Evolutionary conservation across 2,888 invertebrate species (phyloP).

Genomic region (Drosophila neutralis): DNA sequence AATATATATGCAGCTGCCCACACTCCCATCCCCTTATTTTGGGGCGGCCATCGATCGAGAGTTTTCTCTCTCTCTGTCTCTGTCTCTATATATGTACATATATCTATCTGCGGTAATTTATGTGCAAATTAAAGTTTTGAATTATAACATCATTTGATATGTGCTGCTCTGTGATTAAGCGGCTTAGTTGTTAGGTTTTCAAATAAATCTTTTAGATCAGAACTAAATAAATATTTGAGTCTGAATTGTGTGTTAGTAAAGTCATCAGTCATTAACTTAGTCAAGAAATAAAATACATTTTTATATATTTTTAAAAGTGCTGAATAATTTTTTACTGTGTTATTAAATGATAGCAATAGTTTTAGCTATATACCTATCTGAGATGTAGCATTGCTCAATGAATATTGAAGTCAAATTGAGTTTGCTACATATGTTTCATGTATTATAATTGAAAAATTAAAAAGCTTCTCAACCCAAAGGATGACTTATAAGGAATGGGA

Average conservation of each 20-base stretch:
- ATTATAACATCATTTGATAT: slow-evolving; percentile 47
- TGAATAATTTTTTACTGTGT: not conserved
- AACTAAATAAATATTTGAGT: not conserved
- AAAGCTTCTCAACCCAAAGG: not conserved
- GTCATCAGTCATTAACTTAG: too few relatives aligned
- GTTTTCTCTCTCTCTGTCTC: not conserved
- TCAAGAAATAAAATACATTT: not conserved
- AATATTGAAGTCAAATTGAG: too few relatives aligned
- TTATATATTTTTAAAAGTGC: not conserved
- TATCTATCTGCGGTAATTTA: slow-evolving; percentile 41
- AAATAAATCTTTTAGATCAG: not conserved
- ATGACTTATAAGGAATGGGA: not conserved
- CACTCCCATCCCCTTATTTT: not conserved
- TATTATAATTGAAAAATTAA: not conserved
- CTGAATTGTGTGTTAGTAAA: too few relatives aligned
- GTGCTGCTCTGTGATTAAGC: slow-evolving; percentile 29
- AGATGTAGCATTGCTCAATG: not conserved
- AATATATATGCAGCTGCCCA: slow-evolving; percentile 3
- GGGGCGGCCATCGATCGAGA: slow-evolving; percentile 51
- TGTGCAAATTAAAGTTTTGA: slow-evolving; percentile 59
- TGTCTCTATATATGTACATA: not conserved
- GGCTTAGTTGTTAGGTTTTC: not conserved
- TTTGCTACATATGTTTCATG: not conserved
- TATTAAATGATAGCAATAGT: not conserved
- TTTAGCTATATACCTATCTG: not conserved